phyloP scores from a whole-genome alignment of 2,113 vertebrate species.

The Mesocricetus auratus region DNA sequence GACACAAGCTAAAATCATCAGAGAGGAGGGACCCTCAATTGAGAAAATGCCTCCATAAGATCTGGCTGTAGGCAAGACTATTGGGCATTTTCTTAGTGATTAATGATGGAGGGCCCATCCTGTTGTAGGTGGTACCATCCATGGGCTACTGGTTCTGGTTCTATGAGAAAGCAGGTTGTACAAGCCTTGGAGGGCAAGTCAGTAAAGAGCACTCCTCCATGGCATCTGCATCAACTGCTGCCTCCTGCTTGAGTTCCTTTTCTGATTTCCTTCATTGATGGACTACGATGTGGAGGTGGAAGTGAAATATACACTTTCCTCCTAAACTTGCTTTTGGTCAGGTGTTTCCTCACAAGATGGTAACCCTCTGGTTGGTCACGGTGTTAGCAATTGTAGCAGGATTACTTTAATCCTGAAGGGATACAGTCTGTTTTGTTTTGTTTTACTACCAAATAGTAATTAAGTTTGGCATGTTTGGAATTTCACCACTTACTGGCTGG shows the following conservation, averaged over 20 bases:
- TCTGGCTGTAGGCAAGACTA: not conserved
- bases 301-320: not conserved
- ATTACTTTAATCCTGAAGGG: constrained; percentile 27
- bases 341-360: not conserved
- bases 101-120: not conserved
- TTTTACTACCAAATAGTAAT: not conserved
- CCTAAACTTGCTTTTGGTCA: not conserved
- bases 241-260: not conserved
- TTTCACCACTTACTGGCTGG: constrained; percentile 1
- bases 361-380: not conserved
- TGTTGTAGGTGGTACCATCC: not conserved
- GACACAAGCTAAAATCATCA: not conserved
- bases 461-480: not conserved
- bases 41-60: not conserved
- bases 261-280: not conserved
- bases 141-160: not conserved
- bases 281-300: not conserved
- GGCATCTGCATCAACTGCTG: not conserved
- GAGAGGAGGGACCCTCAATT: not conserved
- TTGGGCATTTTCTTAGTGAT: not conserved
- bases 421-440: not conserved
- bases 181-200: not conserved
- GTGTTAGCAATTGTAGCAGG: not conserved
- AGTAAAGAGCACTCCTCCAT: not conserved
- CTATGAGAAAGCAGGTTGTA: not conserved